A percentile compares a stretch with the other conserved stretches of the same genome.
Conservation (phyloP, 2,113 vertebrate genomes). For the Hippopotamus amphibius region DNA sequence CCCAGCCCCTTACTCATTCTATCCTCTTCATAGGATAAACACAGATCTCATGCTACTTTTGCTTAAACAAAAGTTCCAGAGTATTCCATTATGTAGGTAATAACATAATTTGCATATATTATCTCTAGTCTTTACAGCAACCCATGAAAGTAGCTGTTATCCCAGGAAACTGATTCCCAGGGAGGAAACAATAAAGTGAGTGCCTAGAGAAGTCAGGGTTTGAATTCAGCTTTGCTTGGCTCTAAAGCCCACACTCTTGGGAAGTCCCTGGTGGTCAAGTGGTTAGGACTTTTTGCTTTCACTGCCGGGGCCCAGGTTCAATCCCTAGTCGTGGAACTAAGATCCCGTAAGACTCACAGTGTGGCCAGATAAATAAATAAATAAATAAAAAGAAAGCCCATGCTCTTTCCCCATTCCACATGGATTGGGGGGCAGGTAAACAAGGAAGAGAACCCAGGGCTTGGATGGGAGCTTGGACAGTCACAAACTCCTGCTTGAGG, state of each 20-base stretch:
- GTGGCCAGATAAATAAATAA: not conserved
- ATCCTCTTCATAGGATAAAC: not conserved
- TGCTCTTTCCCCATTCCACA: not conserved
- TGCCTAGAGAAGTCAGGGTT: not conserved
- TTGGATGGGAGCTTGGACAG: not conserved
- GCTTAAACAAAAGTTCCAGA: constrained; percentile 4
- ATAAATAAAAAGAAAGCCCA: not conserved
- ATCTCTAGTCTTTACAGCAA: constrained; percentile 50
- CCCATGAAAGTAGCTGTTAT: constrained; percentile 48
- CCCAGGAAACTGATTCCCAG: constrained; percentile 18
- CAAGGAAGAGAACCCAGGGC: not conserved
- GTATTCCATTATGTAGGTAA: constrained; percentile 15
- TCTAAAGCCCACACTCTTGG: not conserved
- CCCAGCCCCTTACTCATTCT: too few relatives aligned
- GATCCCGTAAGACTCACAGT: too few relatives aligned
- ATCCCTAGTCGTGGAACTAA: too few relatives aligned
- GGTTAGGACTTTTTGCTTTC: too few relatives aligned
- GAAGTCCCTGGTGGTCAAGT: too few relatives aligned
- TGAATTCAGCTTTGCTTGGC: not conserved
- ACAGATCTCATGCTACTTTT: constrained; percentile 28
- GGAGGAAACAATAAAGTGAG: not conserved
- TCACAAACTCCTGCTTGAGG: not conserved
- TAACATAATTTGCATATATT: constrained; percentile 49
- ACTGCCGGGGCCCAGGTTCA: too few relatives aligned
- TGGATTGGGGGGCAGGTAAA: not conserved